Evolutionary conservation across 2,113 vertebrate genomes (phyloP), one percentile per base, ranked within the genome.

Genomic region (Leucosticte australis): DNA sequence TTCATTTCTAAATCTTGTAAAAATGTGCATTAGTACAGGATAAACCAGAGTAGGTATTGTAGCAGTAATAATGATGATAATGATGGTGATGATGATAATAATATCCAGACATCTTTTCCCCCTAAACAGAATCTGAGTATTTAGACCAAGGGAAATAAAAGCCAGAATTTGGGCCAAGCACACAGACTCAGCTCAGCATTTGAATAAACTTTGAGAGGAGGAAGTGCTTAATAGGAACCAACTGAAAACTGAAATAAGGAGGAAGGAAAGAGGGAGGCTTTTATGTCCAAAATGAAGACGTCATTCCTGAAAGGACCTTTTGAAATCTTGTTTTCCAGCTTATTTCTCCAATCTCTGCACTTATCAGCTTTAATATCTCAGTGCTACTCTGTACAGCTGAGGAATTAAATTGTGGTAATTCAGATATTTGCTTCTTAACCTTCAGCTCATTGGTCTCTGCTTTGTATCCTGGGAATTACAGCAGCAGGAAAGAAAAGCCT

Each of bases 321-420:
- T 28, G 60, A 94, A 83, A 92, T 81, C 80, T 81, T 46, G 22
- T 93, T 94, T 94, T 84, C 64, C 47, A 53, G 41, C 60, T 81
- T 73, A 35, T 60, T 67, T 88, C 80, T 89, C 33, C 37, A 50
- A 83, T 83, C 64, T 8, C 80, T 86, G 15, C 42, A 15, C 10
- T 95, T 89, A 94, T 20, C 94, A 71, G 64, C 64, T 86, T 47
- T 31, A 41, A 53, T 26, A 89, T 35, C 70, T 57, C 81, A n/a
- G 50, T 42, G 77, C 67, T 62, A 3, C 53, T 30, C 47, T 18
- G 26, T 33, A 4, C 26, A 42, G 17, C 1, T 14, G 24, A 30
- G 33, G 41, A 80, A 68, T 41, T 14, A 49, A 87, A 91, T 89
- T 63, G 35, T n/a, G 31, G 93, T 85, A 65, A 83, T 79, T 70